Conservation (phyloP, 2,797 vertebrate species). For the Gymnothorax javanicus region DNA sequence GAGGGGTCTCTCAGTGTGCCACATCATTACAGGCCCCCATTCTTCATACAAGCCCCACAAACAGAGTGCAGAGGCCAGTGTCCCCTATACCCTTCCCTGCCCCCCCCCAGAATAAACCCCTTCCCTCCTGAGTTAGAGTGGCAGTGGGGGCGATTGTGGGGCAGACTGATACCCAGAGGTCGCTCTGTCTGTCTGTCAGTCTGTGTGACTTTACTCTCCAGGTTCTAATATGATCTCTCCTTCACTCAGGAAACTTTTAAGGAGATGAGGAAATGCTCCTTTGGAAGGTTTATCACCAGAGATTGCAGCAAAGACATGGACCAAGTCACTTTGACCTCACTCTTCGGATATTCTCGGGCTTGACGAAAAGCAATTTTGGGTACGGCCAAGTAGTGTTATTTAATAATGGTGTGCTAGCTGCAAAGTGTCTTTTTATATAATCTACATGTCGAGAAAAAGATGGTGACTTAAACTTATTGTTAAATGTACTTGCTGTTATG, state of each 20-base stretch:
- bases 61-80: slow-evolving; percentile 19
- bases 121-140: neutral
- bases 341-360: too few relatives aligned
- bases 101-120: slow-evolving; percentile 15
- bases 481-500: too few relatives aligned
- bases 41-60: slow-evolving; percentile 51
- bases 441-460: too few relatives aligned
- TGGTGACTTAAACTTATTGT: too few relatives aligned
- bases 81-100: neutral
- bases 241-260: neutral
- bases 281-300: neutral
- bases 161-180: neutral
- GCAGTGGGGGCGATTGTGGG: neutral
- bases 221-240: neutral
- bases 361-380: too few relatives aligned
- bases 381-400: too few relatives aligned
- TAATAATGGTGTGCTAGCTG: too few relatives aligned
- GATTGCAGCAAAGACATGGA: too few relatives aligned
- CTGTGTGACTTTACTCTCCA: neutral
- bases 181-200: neutral
- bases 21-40: slow-evolving; percentile 72
- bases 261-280: neutral
- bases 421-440: too few relatives aligned
- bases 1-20: slow-evolving; percentile 70
- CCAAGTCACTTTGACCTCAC: too few relatives aligned